These are phyloP conservation scores for Actinia tenebrosa DNA, from an alignment of 64 coral and sea anemone genomes.

Conservation along the genomic window DNA sequence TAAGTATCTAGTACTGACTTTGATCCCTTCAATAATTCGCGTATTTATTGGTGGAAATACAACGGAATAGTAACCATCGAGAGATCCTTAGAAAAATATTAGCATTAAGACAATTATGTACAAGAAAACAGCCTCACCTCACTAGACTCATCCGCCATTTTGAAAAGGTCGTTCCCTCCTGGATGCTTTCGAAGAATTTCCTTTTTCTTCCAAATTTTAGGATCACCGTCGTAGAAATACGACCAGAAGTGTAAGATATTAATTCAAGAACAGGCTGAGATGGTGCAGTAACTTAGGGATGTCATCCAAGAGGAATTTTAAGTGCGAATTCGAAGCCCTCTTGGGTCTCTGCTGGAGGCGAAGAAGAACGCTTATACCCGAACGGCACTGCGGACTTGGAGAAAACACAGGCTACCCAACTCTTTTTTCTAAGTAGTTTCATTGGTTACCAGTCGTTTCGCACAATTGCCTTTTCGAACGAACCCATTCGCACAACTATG, in stretches of 20 bases:
- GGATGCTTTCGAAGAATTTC: not conserved
- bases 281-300: not conserved
- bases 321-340: not conserved
- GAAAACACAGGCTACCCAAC: conserved; percentile 16
- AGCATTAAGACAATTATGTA: not conserved
- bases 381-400: not conserved
- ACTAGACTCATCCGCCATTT: conserved; percentile 21
- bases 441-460: not conserved
- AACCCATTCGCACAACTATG: no score
- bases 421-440: not conserved
- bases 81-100: not conserved
- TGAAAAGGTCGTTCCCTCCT: conserved; percentile 19
- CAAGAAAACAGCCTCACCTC: conserved; percentile 6
- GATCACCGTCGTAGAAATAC: not conserved
- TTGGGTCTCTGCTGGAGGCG: conserved; percentile 16
- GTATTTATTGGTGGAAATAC: not conserved
- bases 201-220: not conserved
- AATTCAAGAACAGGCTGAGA: not conserved
- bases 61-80: not conserved
- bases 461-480: no score
- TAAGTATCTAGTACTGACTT: not conserved
- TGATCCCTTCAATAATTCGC: not conserved
- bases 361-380: conserved; percentile 8
- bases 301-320: not conserved
- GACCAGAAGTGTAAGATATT: not conserved